Percentiles rank a stretch among this genome's conserved stretches.
phyloP scores from a whole-genome alignment of 2,888 invertebrate species.

The Latrodectus hesperus region DNA sequence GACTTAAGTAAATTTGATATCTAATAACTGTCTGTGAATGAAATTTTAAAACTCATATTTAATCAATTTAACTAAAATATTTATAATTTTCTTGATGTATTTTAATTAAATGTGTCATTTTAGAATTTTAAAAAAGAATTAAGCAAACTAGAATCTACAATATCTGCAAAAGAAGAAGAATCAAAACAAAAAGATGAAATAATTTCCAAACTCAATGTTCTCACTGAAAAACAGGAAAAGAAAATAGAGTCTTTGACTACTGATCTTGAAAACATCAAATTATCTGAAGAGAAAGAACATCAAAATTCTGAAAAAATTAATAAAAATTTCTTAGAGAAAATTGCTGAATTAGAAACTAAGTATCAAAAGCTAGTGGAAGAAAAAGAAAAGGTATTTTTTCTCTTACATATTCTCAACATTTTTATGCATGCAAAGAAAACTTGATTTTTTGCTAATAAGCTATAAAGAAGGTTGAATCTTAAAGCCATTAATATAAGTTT shows the following conservation, averaged over 20 bases:
- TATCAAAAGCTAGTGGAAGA: slow-evolving; percentile 40
- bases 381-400: slow-evolving; percentile 31
- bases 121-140: slow-evolving; percentile 45
- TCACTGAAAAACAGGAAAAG: slow-evolving; percentile 29
- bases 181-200: slow-evolving; percentile 30
- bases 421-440: too few relatives aligned
- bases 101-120: not conserved
- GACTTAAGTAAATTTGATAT: too few relatives aligned
- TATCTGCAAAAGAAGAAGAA: slow-evolving; percentile 25
- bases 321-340: slow-evolving; percentile 55
- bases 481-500: too few relatives aligned
- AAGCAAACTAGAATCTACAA: slow-evolving; percentile 14
- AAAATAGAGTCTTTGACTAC: slow-evolving; percentile 19
- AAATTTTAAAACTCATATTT: too few relatives aligned
- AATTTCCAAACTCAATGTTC: slow-evolving; percentile 12
- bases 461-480: too few relatives aligned
- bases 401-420: not conserved
- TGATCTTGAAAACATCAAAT: slow-evolving; percentile 31
- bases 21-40: too few relatives aligned
- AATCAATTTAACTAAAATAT: not conserved
- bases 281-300: slow-evolving; percentile 1
- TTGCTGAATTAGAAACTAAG: slow-evolving; percentile 55
- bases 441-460: too few relatives aligned
- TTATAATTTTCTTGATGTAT: not conserved
- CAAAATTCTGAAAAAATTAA: slow-evolving; percentile 17